These are phyloP conservation scores for Sebastes schlegelii DNA, from an alignment of 2,113 vertebrate species.

Conservation along the genomic window DNA sequence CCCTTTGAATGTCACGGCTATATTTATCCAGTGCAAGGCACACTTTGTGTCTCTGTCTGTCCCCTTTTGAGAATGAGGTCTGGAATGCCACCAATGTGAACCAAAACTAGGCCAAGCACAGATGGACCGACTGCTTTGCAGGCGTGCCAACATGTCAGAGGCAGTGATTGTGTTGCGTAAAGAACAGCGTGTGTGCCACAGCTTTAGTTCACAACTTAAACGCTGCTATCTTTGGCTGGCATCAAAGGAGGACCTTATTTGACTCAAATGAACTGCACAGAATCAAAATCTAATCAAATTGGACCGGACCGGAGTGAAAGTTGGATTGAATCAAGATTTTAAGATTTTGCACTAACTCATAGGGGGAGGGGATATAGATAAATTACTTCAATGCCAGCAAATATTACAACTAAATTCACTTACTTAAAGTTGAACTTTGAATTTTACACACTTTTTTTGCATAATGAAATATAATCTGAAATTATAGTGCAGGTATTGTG, in stretches of 20 bases:
- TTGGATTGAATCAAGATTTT: constrained; percentile 12
- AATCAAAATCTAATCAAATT: constrained; percentile 25
- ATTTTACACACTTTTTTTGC: background rate
- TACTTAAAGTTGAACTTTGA: background rate
- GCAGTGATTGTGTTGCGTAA: constrained; percentile 62
- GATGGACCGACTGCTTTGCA: constrained; percentile 67
- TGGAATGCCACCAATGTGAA: constrained; percentile 73
- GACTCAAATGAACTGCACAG: background rate
- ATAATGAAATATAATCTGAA: background rate
- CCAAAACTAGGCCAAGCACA: constrained; percentile 74
- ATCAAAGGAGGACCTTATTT: constrained; percentile 40
- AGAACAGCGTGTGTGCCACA: constrained; percentile 47
- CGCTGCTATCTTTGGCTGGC: constrained; percentile 45
- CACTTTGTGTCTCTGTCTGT: constrained; percentile 71
- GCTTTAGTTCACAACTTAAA: constrained; percentile 47
- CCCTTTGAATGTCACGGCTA: constrained; percentile 75
- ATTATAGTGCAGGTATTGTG: background rate
- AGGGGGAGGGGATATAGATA: too few species aligned
- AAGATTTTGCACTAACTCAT: background rate
- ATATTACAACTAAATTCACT: background rate
- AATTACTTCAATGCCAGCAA: background rate
- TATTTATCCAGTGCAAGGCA: constrained; percentile 70
- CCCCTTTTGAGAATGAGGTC: constrained; percentile 75
- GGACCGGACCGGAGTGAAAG: background rate
- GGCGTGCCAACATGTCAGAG: constrained; percentile 61